Evolutionary conservation across 2,797 vertebrate genomes (phyloP), one percentile per base, ranked within the genome.

Genomic region (Basileuterus tristriatus): DNA sequence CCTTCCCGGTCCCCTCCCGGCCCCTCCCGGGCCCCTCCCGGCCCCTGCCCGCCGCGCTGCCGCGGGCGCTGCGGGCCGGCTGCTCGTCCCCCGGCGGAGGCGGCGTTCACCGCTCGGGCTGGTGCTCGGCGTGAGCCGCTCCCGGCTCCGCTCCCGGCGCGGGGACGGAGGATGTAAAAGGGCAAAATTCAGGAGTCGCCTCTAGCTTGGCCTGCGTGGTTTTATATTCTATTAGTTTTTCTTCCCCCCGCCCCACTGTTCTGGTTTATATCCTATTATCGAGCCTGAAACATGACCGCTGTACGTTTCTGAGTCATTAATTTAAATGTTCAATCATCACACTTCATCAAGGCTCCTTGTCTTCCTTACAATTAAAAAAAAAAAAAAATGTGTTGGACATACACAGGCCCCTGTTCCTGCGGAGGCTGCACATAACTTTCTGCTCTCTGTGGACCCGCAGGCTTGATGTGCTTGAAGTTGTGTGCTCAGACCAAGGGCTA

Each of bases 221-320:
- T 36, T 87, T 55, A 6, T 47, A 26, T n/a, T 17, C 3, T 47
- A 0, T 18, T 59, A 36, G 13, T 34, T 19, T 43, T 39, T 32
- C 5, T 15, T 18, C 9, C 27, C 15, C 27, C 11, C 17, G 3
- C 1, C 7, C 4, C 5, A 0, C 22, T 27, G 6, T 37, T 76
- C 67, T 56, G 52, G 7, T 67, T 94, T 20, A 27, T 50, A 13
- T 65, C 24, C 29, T 37, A 47, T 43, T 58, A 15, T 60, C 26
- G 50, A 84, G 64, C 44, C 41, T 60, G 60, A 39, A 56, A 16
- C 59, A 11, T 26, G 52, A 24, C 41, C 27, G 68, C 83, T 87
- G 67, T 80, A 34, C 14, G 10, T 96, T 85, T 94, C 78, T 87
- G 86, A 96, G 78, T 92, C 87, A 46, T 60, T 64, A 62, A 62